phyloP scores from a whole-genome alignment of 2,113 vertebrate species.

The Spea multiplicata region DNA sequence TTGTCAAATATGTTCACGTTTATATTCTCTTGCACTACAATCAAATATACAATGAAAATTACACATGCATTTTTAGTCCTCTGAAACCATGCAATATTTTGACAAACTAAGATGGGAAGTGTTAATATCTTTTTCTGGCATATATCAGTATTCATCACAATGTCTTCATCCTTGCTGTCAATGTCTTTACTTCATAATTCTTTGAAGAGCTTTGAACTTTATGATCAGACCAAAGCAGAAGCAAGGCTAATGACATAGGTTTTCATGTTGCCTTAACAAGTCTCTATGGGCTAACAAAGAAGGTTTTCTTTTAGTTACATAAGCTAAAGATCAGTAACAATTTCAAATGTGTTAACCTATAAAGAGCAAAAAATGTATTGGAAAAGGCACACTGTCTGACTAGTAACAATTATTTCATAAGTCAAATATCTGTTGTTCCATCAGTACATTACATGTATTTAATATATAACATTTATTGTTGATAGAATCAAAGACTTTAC shows the following conservation, averaged over 20 bases:
- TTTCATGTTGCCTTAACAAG: constrained; percentile 43
- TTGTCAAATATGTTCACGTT: no score
- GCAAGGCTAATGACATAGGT: constrained; percentile 41
- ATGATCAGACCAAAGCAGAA: constrained; percentile 41
- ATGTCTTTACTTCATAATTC: constrained; percentile 37
- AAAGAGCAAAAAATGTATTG: constrained; percentile 17
- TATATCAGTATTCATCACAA: constrained; percentile 31
- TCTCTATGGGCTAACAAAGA: constrained; percentile 38
- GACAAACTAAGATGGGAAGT: constrained; percentile 13
- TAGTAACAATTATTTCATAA: constrained; percentile 22
- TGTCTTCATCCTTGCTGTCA: constrained; percentile 7
- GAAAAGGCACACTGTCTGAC: neutral
- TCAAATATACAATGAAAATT: no score
- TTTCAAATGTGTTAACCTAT: constrained; percentile 30
- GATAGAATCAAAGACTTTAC: no score
- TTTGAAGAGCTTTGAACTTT: constrained; percentile 45
- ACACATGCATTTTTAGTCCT: neutral
- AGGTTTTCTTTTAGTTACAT: constrained; percentile 39
- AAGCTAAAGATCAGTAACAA: constrained; percentile 37
- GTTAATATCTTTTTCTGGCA: constrained; percentile 34
- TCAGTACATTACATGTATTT: neutral
- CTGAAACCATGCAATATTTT: neutral
- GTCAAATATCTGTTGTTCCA: constrained; percentile 12
- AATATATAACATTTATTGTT: neutral
- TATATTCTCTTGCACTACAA: no score